Percentiles rank a stretch among this genome's conserved stretches.
Evolutionary conservation across 2,797 vertebrate genomes (phyloP).

Genomic region (Sebastes kiyomatsui): DNA sequence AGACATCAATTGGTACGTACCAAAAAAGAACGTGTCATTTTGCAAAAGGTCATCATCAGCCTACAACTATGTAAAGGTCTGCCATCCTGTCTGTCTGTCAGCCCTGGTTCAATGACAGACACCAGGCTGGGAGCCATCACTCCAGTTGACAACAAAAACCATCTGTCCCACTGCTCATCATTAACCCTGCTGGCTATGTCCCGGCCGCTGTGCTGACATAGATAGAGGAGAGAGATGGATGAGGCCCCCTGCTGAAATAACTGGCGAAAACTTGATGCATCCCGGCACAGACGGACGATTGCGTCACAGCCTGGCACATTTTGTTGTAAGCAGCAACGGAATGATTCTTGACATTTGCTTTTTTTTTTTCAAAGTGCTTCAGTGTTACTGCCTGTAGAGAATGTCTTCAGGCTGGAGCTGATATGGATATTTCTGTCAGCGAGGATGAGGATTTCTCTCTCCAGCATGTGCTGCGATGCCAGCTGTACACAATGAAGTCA

Average conservation of each 20-base stretch:
- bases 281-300: conserved; percentile 25
- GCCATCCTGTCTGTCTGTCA: conserved; percentile 17
- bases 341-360: conserved; percentile 46
- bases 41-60: conserved; percentile 30
- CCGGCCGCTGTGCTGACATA: conserved; percentile 43
- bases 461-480: neutral
- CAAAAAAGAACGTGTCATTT: conserved; percentile 9
- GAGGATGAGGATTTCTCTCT: conserved; percentile 30
- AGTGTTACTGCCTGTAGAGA: conserved; percentile 18
- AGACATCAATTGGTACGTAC: neutral
- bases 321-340: conserved; percentile 32
- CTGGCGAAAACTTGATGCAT: conserved; percentile 32
- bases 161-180: conserved; percentile 66
- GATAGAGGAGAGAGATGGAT: conserved; percentile 42
- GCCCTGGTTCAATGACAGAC: conserved; percentile 50
- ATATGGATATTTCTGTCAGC: conserved; percentile 44
- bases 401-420: conserved; percentile 20
- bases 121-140: conserved; percentile 55
- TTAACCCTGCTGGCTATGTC: conserved; percentile 66
- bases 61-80: conserved; percentile 8
- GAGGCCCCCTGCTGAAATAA: conserved; percentile 44
- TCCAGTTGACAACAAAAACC: conserved; percentile 67
- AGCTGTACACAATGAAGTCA: conserved; percentile 36
- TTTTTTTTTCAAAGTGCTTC: neutral
- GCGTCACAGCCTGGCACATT: conserved; percentile 42